Evolutionary conservation across 2,113 vertebrate species (phyloP).

Genomic region (Dipodomys stephensi): DNA sequence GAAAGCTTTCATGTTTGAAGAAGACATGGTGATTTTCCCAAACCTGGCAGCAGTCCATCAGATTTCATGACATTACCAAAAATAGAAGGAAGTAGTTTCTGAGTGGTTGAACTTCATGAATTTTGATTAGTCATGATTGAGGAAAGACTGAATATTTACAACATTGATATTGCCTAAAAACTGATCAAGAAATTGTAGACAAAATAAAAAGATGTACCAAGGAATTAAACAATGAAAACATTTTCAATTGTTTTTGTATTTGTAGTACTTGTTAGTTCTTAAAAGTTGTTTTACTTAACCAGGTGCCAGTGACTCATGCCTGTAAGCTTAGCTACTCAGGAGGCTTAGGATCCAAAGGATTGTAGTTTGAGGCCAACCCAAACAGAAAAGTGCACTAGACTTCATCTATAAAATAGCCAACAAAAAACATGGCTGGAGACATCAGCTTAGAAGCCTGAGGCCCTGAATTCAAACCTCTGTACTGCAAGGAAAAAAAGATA

Average conservation of each 20-base stretch:
- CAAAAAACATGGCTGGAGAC: too few species aligned
- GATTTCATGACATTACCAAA: not conserved
- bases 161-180: not conserved
- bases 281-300: conserved; percentile 1
- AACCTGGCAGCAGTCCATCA: conserved; percentile 7
- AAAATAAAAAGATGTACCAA: not conserved
- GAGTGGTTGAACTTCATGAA: conserved; percentile 4
- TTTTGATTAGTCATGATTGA: not conserved
- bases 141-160: not conserved
- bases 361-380: too few species aligned
- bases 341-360: too few species aligned
- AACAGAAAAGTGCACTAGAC: too few species aligned
- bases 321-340: too few species aligned
- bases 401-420: too few species aligned
- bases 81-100: not conserved
- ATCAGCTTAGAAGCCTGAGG: too few species aligned
- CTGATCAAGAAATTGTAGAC: not conserved
- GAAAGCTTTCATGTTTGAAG: not conserved
- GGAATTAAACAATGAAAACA: not conserved
- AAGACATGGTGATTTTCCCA: conserved; percentile 23
- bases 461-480: too few species aligned
- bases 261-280: conserved; percentile 14
- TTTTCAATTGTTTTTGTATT: not conserved
- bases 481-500: too few species aligned
- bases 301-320: too few species aligned